Percentiles rank a stretch among this genome's conserved stretches.
phyloP scores from a whole-genome alignment of 2,113 vertebrate genomes.

The Hypomesus transpacificus region DNA sequence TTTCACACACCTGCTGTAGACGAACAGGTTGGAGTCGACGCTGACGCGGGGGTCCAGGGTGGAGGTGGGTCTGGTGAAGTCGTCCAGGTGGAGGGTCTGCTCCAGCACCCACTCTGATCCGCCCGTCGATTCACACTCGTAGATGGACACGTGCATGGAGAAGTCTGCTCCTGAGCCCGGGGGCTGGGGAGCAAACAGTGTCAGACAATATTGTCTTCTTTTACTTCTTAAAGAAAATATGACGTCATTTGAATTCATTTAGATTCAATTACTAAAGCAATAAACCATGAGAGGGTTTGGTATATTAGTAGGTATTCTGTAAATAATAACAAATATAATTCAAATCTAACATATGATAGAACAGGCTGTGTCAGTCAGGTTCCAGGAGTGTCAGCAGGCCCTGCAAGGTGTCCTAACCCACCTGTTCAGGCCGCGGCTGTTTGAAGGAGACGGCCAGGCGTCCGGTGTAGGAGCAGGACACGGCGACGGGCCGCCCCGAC shows the following conservation, averaged over 20 bases:
- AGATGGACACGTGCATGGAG: slow-evolving; percentile 98
- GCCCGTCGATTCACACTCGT: slow-evolving; percentile 97
- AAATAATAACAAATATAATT: too few species aligned
- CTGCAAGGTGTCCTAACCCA: background rate
- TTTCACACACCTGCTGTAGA: slow-evolving; percentile 88
- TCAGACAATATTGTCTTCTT: background rate
- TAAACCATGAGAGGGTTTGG: too few species aligned
- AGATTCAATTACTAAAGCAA: background rate
- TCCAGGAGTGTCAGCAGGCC: too few species aligned
- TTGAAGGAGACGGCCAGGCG: slow-evolving; percentile 94
- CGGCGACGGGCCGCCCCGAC: slow-evolving; percentile 88
- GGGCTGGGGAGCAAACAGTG: slow-evolving; percentile 15
- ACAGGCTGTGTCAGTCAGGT: too few species aligned
- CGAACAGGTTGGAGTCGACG: slow-evolving; percentile 96
- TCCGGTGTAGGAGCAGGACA: slow-evolving; percentile 96
- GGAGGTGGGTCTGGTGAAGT: slow-evolving; percentile 82
- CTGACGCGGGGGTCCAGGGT: slow-evolving; percentile 90
- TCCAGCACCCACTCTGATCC: slow-evolving; percentile 98
- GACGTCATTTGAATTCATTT: background rate
- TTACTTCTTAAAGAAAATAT: too few species aligned
- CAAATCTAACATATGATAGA: too few species aligned
- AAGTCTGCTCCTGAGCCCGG: slow-evolving; percentile 75
- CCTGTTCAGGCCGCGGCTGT: slow-evolving; percentile 67
- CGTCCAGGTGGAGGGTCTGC: slow-evolving; percentile 93
- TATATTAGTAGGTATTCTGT: too few species aligned